These are phyloP conservation scores for Redunca redunca DNA, from an alignment of 2,113 vertebrate species.

Conservation along the genomic window DNA sequence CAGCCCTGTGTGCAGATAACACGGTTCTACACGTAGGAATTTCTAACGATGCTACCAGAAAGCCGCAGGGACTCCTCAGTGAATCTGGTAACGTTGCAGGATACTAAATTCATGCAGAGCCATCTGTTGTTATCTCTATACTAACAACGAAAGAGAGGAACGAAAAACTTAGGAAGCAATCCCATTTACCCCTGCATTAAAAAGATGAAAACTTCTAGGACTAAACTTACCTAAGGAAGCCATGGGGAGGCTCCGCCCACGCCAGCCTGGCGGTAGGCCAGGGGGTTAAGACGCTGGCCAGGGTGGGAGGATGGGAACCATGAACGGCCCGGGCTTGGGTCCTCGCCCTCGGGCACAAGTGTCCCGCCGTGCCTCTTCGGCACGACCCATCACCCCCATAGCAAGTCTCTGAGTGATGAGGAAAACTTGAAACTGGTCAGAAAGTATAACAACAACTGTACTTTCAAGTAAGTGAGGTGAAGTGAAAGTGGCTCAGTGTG, in stretches of 20 bases:
- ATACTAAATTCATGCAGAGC: neutral
- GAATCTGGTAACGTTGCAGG: neutral
- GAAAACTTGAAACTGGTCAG: conserved; percentile 90
- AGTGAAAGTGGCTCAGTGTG: neutral
- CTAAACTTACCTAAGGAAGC: neutral
- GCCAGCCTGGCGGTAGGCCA: accelerated
- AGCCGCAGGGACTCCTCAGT: accelerated
- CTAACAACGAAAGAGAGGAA: neutral
- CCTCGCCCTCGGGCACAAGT: conserved; percentile 63
- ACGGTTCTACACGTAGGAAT: neutral
- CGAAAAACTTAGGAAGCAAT: neutral
- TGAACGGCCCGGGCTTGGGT: neutral
- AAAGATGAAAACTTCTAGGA: neutral
- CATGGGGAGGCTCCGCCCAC: neutral
- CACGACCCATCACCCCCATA: conserved; percentile 91
- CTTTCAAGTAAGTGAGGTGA: conserved; percentile 85
- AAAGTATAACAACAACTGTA: conserved; percentile 97
- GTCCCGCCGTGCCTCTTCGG: conserved; percentile 86
- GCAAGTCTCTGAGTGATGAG: conserved; percentile 87
- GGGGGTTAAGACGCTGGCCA: accelerated
- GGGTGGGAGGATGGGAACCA: accelerated
- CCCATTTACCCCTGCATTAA: neutral
- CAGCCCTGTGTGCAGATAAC: neutral
- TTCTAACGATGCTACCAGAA: neutral
- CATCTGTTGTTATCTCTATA: neutral